A percentile compares a stretch with the other conserved stretches of the same genome.
Evolutionary conservation across 2,113 vertebrate genomes (phyloP).

Genomic region (Sylvilagus bachmani): DNA sequence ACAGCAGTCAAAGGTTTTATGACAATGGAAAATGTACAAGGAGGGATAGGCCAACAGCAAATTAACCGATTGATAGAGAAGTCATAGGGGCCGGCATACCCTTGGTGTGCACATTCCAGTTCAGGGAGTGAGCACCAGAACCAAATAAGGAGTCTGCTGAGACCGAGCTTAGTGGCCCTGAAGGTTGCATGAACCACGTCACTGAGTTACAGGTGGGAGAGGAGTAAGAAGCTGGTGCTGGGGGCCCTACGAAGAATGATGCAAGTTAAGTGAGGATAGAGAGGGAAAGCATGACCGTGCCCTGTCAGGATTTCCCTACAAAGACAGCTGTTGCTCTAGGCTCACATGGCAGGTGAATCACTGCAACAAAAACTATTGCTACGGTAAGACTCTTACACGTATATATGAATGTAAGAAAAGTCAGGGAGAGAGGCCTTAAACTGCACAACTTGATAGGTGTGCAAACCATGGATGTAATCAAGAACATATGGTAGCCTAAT

Average conservation of each 20-base stretch:
- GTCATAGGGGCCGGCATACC: too few relatives aligned
- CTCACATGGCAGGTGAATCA: background rate
- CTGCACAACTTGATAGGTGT: background rate
- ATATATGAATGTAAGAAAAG: background rate
- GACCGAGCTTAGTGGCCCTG: background rate
- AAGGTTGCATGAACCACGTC: background rate
- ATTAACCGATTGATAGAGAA: background rate
- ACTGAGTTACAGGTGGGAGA: background rate
- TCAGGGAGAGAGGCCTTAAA: background rate
- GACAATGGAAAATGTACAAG: background rate
- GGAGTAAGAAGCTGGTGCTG: background rate
- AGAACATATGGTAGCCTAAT: background rate
- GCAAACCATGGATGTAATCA: background rate
- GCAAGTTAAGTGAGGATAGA: background rate
- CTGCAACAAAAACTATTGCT: background rate
- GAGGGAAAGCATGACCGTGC: background rate
- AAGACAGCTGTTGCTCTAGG: background rate
- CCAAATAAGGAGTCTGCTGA: background rate
- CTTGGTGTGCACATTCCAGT: background rate
- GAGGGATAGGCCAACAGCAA: background rate
- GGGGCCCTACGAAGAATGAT: background rate
- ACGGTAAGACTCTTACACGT: background rate
- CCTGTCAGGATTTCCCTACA: background rate
- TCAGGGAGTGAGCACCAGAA: background rate
- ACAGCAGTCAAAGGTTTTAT: background rate